Evolutionary conservation across 2,113 vertebrate genomes (phyloP).

Genomic region (Micronisus gabar): DNA sequence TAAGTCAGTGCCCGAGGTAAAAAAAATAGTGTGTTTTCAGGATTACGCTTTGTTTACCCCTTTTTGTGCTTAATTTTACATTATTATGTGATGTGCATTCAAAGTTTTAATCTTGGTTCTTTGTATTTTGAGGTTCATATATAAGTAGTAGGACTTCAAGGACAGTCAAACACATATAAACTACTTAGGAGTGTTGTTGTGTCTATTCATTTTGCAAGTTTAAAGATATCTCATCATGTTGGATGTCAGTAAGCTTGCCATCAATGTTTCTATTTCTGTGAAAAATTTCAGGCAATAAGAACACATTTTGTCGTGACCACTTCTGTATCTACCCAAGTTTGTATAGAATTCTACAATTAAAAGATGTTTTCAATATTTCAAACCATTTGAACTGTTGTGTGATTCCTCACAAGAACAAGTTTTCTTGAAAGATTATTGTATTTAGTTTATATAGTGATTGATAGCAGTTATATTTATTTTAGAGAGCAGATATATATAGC

Average conservation of each 20-base stretch:
- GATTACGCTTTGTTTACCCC: constrained; percentile 7
- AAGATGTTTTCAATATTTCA: constrained; percentile 78
- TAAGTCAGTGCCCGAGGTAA: constrained; percentile 31
- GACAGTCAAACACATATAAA: constrained; percentile 30
- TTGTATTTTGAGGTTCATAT: constrained; percentile 50
- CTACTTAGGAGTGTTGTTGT: constrained; percentile 5
- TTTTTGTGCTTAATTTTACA: constrained; percentile 55
- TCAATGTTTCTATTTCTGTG: constrained; percentile 66
- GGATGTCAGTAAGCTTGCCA: constrained; percentile 56
- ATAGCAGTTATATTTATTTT: background rate
- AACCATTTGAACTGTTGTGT: background rate
- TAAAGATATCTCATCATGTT: constrained; percentile 63
- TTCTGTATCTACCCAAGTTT: constrained; percentile 80
- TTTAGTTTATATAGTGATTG: background rate
- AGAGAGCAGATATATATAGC: background rate
- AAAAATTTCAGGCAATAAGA: constrained; percentile 75
- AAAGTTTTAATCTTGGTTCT: constrained; percentile 58
- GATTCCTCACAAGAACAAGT: background rate
- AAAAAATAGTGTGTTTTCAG: constrained; percentile 40
- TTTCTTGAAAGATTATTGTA: background rate
- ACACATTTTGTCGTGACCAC: constrained; percentile 69
- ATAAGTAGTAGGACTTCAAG: constrained; percentile 35
- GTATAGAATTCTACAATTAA: constrained; percentile 77
- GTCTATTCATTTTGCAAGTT: constrained; percentile 62
- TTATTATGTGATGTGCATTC: constrained; percentile 52